Base-by-base conservation (phyloP, 1,140 invertebrate genomes). In the Drosophila novamexicana region DNA sequence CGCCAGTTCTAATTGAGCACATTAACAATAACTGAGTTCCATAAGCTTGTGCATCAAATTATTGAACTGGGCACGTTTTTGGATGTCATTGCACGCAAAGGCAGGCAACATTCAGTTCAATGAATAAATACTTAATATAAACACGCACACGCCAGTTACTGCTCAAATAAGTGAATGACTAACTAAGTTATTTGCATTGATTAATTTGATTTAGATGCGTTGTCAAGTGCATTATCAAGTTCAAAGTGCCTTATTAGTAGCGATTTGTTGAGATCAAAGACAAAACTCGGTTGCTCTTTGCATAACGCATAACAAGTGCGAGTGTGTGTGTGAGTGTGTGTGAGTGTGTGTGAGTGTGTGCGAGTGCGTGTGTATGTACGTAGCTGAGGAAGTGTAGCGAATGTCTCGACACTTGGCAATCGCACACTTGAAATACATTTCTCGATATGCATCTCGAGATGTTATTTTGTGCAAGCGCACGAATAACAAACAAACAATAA, bases 181-280 rank as follows among this genome's bases (percentile, higher is more conserved):
- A 40, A 65, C 66, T 62, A 58, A 54, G 53, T 68, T 57, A 81
- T 71, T 85, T 84, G 77, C 50, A 50, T 66, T 75, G 32, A 72
- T 78, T 72, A 61, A 86, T 78, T 78, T 66, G 54, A 71, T 75
- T 69, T 63, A 44, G 50, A 50, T 66, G 71, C 49, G 52, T 34
- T 66, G 12, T 53, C 8, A 16, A 54, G 42, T 67, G 57, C 42
- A 44, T 47, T 45, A 53, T n/a, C 47, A 50, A 66, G 14, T 64
- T 66, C 29, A 68, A 53, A 54, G 52, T 47, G 22, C 54, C 29
- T 65, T 61, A 53, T 61, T 62, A 40, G 16, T 36, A 34, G 2
- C 10, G 16, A 9, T 53, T 44, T 53, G 36, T 44, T 36, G 9
- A 42, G n/a, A 67, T 57, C 44, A 12, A 57, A 57, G 10, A 32